These are phyloP conservation scores for Platorchestia sp. DNA, from an alignment of 1,140 invertebrate genomes.

Conservation along the genomic window DNA sequence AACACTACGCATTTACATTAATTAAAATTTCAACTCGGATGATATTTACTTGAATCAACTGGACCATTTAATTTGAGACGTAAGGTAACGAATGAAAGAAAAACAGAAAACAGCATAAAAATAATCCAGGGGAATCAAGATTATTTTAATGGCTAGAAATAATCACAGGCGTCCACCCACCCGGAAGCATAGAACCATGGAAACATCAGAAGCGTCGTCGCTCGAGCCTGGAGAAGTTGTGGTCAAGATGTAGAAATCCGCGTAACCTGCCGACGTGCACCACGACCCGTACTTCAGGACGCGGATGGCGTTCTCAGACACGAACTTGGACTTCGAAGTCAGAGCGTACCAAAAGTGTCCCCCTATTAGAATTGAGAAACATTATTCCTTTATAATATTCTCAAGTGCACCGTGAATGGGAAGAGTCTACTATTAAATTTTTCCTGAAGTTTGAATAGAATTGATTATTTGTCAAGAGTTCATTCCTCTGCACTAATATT, in stretches of 20 bases:
- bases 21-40: too few species aligned
- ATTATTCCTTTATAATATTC: too few species aligned
- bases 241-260: constrained; percentile 65
- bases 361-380: too few species aligned
- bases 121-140: neutral
- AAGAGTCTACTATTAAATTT: neutral
- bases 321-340: constrained; percentile 59
- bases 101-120: too few species aligned
- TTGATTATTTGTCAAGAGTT: neutral
- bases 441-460: neutral
- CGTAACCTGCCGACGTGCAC: constrained; percentile 65
- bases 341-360: constrained; percentile 68
- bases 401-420: neutral
- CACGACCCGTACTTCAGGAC: constrained; percentile 65
- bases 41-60: too few species aligned
- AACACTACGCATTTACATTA: too few species aligned
- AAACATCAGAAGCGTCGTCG: constrained; percentile 60
- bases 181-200: constrained; percentile 60
- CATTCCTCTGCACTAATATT: neutral
- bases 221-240: constrained; percentile 59
- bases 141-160: neutral
- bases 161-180: too few species aligned
- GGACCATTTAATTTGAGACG: too few species aligned
- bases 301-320: constrained; percentile 60
- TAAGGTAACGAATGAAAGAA: too few species aligned